Base-by-base conservation (phyloP, 2,888 invertebrate genomes). In the Spatulosminthurus flaviceps region DNA sequence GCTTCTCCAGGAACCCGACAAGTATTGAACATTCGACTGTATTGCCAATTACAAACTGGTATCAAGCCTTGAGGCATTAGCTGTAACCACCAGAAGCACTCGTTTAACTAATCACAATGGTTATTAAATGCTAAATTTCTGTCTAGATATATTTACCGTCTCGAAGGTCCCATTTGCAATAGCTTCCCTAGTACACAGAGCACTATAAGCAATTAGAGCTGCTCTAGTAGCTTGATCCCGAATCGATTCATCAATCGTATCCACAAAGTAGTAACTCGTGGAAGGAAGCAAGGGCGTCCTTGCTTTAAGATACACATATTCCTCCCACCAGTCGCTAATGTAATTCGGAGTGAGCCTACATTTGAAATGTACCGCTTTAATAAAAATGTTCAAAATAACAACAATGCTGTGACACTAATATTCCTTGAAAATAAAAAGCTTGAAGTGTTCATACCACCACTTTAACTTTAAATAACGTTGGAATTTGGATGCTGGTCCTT, bases 291-390 rank as follows among this genome's bases (percentile, higher is more conserved):
- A 91, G 0, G 98, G 96, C 0, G 95, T 94, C 79, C 99, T 92
- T n/a, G 98, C 97, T 76, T 97, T 91, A 42, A 99, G 91, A 88
- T 99, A 99, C 26, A 99, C 97, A 87, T 97, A 99, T 88, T 99
- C 97, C 88, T 99, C 99, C 99, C 99, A 99, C 99, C 99, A 99
- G 92, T 99, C 99, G 0, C 97, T 97, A 0, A 98, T 97, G 89
- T 98, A 96, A 88, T 96, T 96, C 82, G 93, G 93, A 0, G 95
- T 92, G 94, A 94, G 95, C 88, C 88, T 88, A 64, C 21, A 60
- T 60, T 60, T 24, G 5, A 21, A 21, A 51, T n/a, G 13, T 9
- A 64, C 11, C n/a, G n/a, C 2, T 5, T 64, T 64, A 64, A 64
- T 4, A 64, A 22, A 16, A 22, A 64, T 16, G 4, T 21, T 21